Conservation (phyloP, 2,113 vertebrate genomes). For the Ranitomeya imitator region DNA sequence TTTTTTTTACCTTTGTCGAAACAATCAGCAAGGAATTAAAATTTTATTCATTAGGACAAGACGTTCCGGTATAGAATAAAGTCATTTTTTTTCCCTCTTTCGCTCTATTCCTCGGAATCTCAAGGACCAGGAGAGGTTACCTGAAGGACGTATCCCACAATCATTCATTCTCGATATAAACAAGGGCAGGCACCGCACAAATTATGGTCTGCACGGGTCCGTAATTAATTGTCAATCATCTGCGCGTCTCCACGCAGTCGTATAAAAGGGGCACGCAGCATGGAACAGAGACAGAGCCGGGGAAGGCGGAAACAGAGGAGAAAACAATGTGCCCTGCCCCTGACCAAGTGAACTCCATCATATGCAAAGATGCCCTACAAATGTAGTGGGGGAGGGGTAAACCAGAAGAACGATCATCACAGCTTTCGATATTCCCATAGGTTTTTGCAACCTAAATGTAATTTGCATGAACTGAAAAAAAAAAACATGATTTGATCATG, state of each 20-base stretch:
- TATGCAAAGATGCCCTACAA: background rate
- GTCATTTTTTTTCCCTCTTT: background rate
- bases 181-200: slow-evolving; percentile 45
- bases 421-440: background rate
- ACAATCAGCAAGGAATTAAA: background rate
- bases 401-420: background rate
- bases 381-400: background rate
- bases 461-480: background rate
- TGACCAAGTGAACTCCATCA: background rate
- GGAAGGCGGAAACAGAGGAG: background rate
- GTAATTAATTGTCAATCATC: slow-evolving; percentile 50
- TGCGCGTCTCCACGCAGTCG: slow-evolving; percentile 11
- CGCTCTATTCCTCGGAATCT: background rate
- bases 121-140: slow-evolving; percentile 39
- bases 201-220: slow-evolving; percentile 38
- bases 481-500: background rate
- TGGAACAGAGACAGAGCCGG: background rate
- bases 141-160: slow-evolving; percentile 19
- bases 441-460: background rate
- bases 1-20: background rate
- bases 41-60: background rate
- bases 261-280: slow-evolving; percentile 11
- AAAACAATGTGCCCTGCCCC: background rate
- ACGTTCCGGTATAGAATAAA: background rate
- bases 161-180: slow-evolving; percentile 47